These are phyloP conservation scores for Aporrectodea caliginosa DNA, from an alignment of 1,140 invertebrate species.

Conservation along the genomic window DNA sequence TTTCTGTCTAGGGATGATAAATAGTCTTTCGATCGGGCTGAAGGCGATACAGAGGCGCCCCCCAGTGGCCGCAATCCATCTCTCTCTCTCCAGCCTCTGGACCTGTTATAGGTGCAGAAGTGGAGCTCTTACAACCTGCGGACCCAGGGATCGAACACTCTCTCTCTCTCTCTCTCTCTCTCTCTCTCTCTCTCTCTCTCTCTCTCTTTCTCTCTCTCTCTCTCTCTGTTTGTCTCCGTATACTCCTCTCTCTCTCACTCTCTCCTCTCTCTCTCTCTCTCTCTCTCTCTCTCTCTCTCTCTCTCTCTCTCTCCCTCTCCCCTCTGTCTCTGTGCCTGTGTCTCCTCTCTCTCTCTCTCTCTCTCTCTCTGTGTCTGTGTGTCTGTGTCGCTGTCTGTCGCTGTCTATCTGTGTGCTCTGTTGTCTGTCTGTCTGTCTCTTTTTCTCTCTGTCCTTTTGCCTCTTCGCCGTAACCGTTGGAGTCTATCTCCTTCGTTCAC, in stretches of 20 bases:
- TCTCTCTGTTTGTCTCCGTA: neutral
- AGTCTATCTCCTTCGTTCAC: neutral
- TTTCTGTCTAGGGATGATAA: neutral
- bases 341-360: neutral
- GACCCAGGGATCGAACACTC: neutral
- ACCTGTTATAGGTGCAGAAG: too few relatives aligned
- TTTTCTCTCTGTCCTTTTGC: neutral
- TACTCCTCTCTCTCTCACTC: neutral
- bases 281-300: neutral
- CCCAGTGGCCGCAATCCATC: neutral
- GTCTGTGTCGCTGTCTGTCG: neutral
- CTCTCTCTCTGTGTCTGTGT: neutral
- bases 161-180: neutral
- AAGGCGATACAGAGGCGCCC: neutral
- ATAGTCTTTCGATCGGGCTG: neutral
- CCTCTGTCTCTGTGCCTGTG: neutral
- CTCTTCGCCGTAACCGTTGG: neutral
- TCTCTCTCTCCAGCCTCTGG: neutral
- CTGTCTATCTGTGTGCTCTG: neutral
- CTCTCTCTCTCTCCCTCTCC: too few relatives aligned
- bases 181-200: slow-evolving; percentile 3
- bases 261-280: neutral
- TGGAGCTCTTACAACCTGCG: neutral
- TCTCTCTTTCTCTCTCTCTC: neutral
- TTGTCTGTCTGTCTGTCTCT: neutral